A percentile compares a stretch with the other conserved stretches of the same genome.
These are phyloP conservation scores for Oconnorella tubifera DNA, from an alignment of 2,888 invertebrate genomes.

Conservation along the genomic window DNA sequence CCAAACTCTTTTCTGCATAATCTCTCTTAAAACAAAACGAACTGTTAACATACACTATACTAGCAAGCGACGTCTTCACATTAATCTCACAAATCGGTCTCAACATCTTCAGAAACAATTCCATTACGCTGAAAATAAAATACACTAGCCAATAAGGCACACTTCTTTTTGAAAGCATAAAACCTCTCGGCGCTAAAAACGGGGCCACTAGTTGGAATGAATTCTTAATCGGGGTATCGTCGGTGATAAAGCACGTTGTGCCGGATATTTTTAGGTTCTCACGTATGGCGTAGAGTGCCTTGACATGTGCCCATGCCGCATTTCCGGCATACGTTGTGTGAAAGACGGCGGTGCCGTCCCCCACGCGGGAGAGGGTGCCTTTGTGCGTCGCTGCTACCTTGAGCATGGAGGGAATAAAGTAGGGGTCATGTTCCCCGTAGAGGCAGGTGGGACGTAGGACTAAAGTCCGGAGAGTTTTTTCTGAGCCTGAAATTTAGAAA, in stretches of 20 bases:
- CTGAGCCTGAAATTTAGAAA: no score
- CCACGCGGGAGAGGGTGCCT: conserved; percentile 60
- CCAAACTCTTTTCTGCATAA: conserved; percentile 61
- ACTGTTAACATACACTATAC: conserved; percentile 57
- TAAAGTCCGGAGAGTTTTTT: conserved; percentile 54
- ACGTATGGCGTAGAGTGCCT: conserved; percentile 62
- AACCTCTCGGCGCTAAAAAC: conserved; percentile 46
- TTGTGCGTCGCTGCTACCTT: conserved; percentile 58
- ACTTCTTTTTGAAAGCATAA: conserved; percentile 40
- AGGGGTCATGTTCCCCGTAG: conserved; percentile 66
- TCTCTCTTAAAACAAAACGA: conserved; percentile 63
- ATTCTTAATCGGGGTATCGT: conserved; percentile 64
- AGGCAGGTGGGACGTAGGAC: conserved; percentile 64
- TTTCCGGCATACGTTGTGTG: conserved; percentile 61
- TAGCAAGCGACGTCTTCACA: conserved; percentile 40
- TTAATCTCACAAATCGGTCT: conserved; percentile 44
- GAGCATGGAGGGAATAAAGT: conserved; percentile 60
- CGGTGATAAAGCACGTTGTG: conserved; percentile 63
- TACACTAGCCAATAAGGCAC: conserved; percentile 51
- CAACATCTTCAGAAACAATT: conserved; percentile 33
- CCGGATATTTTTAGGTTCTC: conserved; percentile 40
- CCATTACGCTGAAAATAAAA: conserved; percentile 9
- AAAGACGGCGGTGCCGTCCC: conserved; percentile 60
- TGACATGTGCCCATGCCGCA: conserved; percentile 66
- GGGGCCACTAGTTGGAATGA: conserved; percentile 58